These are phyloP conservation scores for Thymelicus acteon DNA, from an alignment of 2,888 invertebrate genomes.

Conservation along the genomic window DNA sequence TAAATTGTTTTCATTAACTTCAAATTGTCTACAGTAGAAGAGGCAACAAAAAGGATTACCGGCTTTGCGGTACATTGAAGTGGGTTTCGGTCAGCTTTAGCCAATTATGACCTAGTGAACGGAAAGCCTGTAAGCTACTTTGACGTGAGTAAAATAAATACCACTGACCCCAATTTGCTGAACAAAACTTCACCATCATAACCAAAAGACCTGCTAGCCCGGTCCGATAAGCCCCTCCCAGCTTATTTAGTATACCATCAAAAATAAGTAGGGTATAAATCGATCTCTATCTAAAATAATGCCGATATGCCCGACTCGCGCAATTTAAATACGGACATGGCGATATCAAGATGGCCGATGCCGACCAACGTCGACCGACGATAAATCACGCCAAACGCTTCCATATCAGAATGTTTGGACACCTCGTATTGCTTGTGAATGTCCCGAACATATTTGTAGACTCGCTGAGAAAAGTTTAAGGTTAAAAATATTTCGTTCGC, in stretches of 20 bases:
- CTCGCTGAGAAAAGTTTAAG: not conserved
- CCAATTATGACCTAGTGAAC: too few relatives aligned
- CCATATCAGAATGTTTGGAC: constrained; percentile 19
- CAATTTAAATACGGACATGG: constrained; percentile 14
- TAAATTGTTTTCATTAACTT: too few relatives aligned
- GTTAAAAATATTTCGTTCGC: too few relatives aligned
- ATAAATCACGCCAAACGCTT: constrained; percentile 18
- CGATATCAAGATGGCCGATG: constrained; percentile 24
- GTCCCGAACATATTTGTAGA: constrained; percentile 5
- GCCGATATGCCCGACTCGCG: constrained; percentile 6
- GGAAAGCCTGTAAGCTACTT: too few relatives aligned
- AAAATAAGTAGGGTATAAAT: constrained; percentile 18
- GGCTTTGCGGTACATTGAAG: too few relatives aligned
- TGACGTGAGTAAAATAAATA: too few relatives aligned
- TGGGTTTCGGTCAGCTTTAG: too few relatives aligned
- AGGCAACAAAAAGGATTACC: too few relatives aligned
- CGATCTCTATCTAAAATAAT: constrained; percentile 15
- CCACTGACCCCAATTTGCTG: too few relatives aligned
- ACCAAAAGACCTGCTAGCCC: too few relatives aligned
- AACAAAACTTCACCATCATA: too few relatives aligned
- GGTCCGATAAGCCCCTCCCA: not conserved
- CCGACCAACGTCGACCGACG: not conserved
- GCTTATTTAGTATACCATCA: constrained; percentile 7
- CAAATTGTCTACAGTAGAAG: too few relatives aligned
- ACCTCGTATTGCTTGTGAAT: constrained; percentile 19